Evolutionary conservation across 2,113 vertebrate species (phyloP).

Genomic region (Promerops cafer): DNA sequence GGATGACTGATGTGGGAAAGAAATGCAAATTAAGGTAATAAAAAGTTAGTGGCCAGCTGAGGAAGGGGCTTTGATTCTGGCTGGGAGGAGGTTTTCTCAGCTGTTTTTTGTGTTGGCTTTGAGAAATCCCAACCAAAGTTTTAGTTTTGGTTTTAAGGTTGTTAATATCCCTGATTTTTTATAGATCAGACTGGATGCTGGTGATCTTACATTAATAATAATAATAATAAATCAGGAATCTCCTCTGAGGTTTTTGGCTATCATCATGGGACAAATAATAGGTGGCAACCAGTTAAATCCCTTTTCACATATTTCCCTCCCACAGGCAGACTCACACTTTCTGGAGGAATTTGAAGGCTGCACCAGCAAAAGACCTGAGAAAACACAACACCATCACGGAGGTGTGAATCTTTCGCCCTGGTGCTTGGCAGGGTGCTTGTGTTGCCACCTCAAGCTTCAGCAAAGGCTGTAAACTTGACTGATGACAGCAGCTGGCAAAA

Average conservation of each 20-base stretch:
- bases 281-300: not conserved
- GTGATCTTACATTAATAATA: not conserved
- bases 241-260: not conserved
- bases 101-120: not conserved
- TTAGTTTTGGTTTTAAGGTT: not conserved
- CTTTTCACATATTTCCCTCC: not conserved
- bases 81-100: not conserved
- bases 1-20: not conserved
- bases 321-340: not conserved
- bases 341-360: not conserved
- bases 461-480: conserved; percentile 19
- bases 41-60: not conserved
- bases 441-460: not conserved
- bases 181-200: not conserved
- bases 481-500: conserved; percentile 47
- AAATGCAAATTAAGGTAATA: conserved; percentile 18
- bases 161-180: not conserved
- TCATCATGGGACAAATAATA: not conserved
- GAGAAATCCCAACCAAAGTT: not conserved
- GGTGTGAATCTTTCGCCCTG: not conserved
- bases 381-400: conserved; percentile 20
- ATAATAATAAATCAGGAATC: not conserved
- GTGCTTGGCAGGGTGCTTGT: not conserved
- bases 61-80: not conserved
- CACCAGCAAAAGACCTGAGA: conserved; percentile 39